Evolutionary conservation across 53 echinoderm and acorn worm species (phyloP).

Genomic region (Antedon mediterranea): DNA sequence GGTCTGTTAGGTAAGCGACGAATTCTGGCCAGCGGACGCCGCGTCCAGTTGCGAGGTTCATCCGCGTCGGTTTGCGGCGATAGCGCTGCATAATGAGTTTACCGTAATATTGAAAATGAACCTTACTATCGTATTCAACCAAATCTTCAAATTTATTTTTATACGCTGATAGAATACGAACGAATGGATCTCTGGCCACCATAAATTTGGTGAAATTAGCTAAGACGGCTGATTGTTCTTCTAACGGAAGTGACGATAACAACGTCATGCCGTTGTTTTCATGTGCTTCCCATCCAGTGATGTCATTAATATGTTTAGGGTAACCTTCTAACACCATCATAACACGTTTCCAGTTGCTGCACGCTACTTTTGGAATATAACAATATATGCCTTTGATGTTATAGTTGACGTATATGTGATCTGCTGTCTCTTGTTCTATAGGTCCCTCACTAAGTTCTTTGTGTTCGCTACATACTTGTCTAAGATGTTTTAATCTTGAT

Average conservation of each 20-base stretch:
- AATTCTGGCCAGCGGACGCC: slow-evolving; percentile 70
- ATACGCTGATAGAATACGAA: slow-evolving; percentile 44
- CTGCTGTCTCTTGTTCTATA: background rate
- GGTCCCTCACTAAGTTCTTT: background rate
- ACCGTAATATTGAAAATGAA: slow-evolving; percentile 35
- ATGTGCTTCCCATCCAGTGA: slow-evolving; percentile 50
- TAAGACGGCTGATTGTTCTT: slow-evolving; percentile 25
- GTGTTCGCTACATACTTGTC: background rate
- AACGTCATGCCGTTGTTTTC: slow-evolving; percentile 22
- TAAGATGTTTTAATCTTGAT: background rate
- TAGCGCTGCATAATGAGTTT: slow-evolving; percentile 45
- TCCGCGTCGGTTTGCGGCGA: slow-evolving; percentile 19
- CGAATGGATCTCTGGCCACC: slow-evolving; percentile 47
- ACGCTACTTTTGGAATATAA: slow-evolving; percentile 60
- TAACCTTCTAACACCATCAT: slow-evolving; percentile 71
- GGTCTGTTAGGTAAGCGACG: slow-evolving; percentile 45
- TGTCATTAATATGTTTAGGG: slow-evolving; percentile 30
- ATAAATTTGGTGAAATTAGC: slow-evolving; percentile 43
- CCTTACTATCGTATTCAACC: slow-evolving; percentile 31
- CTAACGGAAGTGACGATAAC: slow-evolving; percentile 13
- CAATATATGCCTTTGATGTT: slow-evolving; percentile 58
- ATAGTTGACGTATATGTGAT: slow-evolving; percentile 48
- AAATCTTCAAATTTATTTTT: slow-evolving; percentile 44
- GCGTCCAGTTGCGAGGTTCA: slow-evolving; percentile 34
- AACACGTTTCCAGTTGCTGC: slow-evolving; percentile 87